phyloP scores from a whole-genome alignment of 2,797 vertebrate species.

The Bucorvus abyssinicus region DNA sequence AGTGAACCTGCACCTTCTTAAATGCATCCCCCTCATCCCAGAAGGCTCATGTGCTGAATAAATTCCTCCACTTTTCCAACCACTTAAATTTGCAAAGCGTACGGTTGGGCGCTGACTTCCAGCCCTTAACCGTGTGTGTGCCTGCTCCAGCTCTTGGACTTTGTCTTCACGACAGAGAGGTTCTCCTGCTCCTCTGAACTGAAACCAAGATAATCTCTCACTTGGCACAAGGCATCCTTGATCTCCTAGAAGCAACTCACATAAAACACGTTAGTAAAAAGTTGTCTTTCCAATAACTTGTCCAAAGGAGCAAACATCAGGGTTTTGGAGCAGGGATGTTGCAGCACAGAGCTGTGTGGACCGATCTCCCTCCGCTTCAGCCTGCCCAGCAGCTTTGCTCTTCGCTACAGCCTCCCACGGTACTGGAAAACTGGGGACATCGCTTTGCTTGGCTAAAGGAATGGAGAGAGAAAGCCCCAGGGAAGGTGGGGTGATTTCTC shows the following conservation, averaged over 20 bases:
- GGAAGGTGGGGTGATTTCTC: background rate
- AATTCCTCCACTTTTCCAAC: conserved; percentile 14
- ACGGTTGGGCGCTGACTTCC: fast-evolving
- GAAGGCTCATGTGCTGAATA: background rate
- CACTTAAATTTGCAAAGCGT: background rate
- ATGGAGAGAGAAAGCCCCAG: fast-evolving
- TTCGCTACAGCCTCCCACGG: fast-evolving
- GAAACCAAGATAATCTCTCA: background rate
- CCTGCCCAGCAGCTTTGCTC: background rate
- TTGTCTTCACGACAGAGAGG: background rate
- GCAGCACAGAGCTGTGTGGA: background rate
- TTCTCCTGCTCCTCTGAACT: background rate
- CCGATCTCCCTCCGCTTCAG: background rate
- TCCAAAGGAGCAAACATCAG: background rate
- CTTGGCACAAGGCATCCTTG: background rate
- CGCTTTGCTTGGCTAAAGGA: fast-evolving
- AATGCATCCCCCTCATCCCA: background rate
- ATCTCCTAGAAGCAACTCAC: background rate
- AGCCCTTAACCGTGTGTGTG: background rate
- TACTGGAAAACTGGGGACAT: too few species aligned
- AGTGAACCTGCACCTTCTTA: background rate
- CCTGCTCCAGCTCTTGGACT: background rate
- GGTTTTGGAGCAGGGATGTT: background rate
- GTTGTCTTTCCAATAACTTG: background rate
- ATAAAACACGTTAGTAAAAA: background rate